A percentile compares a stretch with the other conserved stretches of the same genome.
These are phyloP conservation scores for Aphodius granarius DNA, from an alignment of 2,888 invertebrate genomes.

Conservation along the genomic window DNA sequence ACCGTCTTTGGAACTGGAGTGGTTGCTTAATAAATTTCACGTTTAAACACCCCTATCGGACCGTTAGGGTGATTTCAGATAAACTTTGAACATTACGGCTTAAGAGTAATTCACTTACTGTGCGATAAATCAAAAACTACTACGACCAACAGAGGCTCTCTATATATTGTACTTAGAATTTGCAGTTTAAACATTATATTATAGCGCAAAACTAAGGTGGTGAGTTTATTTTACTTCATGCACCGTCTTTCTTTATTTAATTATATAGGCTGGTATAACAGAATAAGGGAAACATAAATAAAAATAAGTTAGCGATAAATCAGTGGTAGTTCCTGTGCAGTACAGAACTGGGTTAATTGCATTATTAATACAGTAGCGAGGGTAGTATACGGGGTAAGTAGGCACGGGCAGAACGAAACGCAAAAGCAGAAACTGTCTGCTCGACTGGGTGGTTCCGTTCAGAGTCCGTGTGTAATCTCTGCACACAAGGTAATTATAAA, in stretches of 20 bases:
- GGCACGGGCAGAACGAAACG: too few species aligned
- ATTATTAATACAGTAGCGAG: not conserved
- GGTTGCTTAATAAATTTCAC: not conserved
- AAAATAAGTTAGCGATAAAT: not conserved
- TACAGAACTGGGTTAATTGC: not conserved
- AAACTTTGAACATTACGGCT: conserved; percentile 14
- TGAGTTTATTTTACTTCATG: too few species aligned
- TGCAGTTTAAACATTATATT: not conserved
- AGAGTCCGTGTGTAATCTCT: not conserved
- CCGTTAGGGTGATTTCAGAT: conserved; percentile 9
- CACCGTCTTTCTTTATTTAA: too few species aligned
- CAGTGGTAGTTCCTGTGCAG: not conserved
- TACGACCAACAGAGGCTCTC: not conserved
- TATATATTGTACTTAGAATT: not conserved
- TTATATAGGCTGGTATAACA: too few species aligned
- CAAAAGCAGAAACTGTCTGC: not conserved
- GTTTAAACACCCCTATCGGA: conserved; percentile 10
- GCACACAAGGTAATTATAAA: conserved; percentile 31
- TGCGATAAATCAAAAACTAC: conserved; percentile 7
- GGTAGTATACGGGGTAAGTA: not conserved
- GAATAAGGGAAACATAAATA: not conserved
- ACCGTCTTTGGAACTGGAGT: not conserved
- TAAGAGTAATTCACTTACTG: conserved; percentile 10
- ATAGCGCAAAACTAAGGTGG: too few species aligned
- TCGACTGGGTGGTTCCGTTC: not conserved